A percentile compares a stretch with the other conserved stretches of the same genome.
Conservation (phyloP, 2,888 invertebrate species). For the Volucella inflata region DNA sequence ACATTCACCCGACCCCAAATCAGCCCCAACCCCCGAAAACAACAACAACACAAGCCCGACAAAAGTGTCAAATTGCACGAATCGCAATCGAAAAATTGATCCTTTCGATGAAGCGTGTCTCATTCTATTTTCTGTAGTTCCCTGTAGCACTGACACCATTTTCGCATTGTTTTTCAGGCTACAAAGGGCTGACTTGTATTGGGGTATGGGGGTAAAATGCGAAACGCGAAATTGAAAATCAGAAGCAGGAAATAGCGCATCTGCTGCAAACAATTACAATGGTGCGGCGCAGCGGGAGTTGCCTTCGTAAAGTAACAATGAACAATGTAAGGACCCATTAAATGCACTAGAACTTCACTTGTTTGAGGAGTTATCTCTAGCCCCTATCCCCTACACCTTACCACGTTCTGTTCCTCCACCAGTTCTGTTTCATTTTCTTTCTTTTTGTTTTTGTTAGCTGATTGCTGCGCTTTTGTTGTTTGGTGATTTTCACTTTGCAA, state of each 20-base stretch:
- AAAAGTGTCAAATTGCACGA: constrained; percentile 53
- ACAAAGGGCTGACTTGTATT: too few species aligned
- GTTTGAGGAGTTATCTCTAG: constrained; percentile 30
- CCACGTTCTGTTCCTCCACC: not conserved
- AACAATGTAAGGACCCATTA: constrained; percentile 31
- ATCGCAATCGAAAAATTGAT: constrained; percentile 50
- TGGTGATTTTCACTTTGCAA: constrained; percentile 69
- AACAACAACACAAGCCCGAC: constrained; percentile 11
- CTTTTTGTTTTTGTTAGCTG: constrained; percentile 41
- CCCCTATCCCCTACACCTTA: not conserved
- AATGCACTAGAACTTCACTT: constrained; percentile 46
- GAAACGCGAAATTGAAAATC: constrained; percentile 62
- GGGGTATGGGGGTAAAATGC: constrained; percentile 10
- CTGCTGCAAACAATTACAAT: constrained; percentile 50
- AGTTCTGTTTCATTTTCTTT: not conserved
- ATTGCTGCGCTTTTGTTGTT: constrained; percentile 67
- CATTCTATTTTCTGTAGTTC: constrained; percentile 10
- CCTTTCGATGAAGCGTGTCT: not conserved
- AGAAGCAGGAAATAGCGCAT: constrained; percentile 60
- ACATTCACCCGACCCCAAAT: not conserved
- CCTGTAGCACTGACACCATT: constrained; percentile 64
- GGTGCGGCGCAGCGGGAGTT: not conserved
- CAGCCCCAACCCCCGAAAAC: too few species aligned
- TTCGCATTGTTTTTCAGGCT: constrained; percentile 13
- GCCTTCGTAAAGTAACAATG: not conserved